These are phyloP conservation scores for Pangasianodon hypophthalmus DNA, from an alignment of 2,113 vertebrate species.

Conservation along the genomic window DNA sequence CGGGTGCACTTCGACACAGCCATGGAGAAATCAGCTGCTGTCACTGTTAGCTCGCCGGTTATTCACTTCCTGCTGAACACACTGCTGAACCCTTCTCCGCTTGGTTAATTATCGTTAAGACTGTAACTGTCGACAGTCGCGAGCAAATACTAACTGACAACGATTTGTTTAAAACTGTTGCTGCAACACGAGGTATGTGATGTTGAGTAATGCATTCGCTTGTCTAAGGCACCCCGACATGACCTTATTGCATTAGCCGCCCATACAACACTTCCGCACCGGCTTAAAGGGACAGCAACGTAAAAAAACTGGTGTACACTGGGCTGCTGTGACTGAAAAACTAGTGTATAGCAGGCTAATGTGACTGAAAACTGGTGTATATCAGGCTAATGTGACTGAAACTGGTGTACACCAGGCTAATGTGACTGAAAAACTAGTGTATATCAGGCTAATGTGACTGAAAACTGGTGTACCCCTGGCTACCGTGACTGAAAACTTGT, in stretches of 20 bases:
- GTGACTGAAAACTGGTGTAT: background rate
- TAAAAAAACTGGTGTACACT: background rate
- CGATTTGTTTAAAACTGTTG: background rate
- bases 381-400: background rate
- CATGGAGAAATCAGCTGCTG: conserved; percentile 54
- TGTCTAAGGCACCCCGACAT: conserved; percentile 1
- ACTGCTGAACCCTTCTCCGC: background rate
- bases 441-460: too few relatives aligned
- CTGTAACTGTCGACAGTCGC: background rate
- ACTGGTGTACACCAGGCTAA: background rate
- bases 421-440: too few relatives aligned
- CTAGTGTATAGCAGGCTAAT: background rate
- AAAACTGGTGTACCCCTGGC: background rate
- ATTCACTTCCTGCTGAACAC: background rate
- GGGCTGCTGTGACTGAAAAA: background rate
- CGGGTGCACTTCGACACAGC: conserved; percentile 72
- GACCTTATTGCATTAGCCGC: conserved; percentile 6
- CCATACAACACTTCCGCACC: conserved; percentile 67
- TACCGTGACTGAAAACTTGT: background rate
- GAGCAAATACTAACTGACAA: background rate
- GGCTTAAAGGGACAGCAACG: conserved; percentile 66
- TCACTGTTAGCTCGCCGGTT: background rate
- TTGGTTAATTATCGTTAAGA: too few relatives aligned
- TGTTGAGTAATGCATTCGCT: conserved; percentile 16
- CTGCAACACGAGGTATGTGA: background rate